phyloP scores from a whole-genome alignment of 2,113 vertebrate genomes.

The Anthoscopus minutus region DNA sequence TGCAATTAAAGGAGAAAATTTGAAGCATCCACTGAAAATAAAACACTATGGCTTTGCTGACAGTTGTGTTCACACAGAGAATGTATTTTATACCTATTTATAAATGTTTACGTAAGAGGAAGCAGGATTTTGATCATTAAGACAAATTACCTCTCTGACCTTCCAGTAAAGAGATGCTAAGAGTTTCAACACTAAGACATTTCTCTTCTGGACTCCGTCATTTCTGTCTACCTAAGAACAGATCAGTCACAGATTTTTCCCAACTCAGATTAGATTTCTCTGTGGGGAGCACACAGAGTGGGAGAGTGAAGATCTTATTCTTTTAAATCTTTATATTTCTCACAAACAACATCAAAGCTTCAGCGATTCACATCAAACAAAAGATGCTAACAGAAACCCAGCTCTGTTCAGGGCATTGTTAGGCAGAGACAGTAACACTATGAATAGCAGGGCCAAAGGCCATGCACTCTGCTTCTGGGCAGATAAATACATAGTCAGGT shows the following conservation, averaged over 20 bases:
- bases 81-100: neutral
- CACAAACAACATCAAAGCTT: constrained; percentile 50
- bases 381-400: constrained; percentile 28
- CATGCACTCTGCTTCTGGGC: constrained; percentile 54
- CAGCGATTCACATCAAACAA: constrained; percentile 26
- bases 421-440: neutral
- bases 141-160: neutral
- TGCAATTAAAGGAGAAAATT: neutral
- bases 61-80: neutral
- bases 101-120: neutral
- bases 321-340: constrained; percentile 44
- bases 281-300: neutral
- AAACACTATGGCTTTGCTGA: neutral
- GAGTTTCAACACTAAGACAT: neutral
- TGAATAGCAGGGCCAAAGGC: constrained; percentile 62
- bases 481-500: constrained; percentile 60
- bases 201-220: neutral
- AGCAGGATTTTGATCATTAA: neutral
- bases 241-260: neutral
- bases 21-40: neutral
- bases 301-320: neutral
- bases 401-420: constrained; percentile 47
- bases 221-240: neutral
- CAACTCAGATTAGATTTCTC: neutral
- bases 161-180: neutral